Evolutionary conservation across 2,113 vertebrate species (phyloP).

Genomic region (Orientallactaga bullata): DNA sequence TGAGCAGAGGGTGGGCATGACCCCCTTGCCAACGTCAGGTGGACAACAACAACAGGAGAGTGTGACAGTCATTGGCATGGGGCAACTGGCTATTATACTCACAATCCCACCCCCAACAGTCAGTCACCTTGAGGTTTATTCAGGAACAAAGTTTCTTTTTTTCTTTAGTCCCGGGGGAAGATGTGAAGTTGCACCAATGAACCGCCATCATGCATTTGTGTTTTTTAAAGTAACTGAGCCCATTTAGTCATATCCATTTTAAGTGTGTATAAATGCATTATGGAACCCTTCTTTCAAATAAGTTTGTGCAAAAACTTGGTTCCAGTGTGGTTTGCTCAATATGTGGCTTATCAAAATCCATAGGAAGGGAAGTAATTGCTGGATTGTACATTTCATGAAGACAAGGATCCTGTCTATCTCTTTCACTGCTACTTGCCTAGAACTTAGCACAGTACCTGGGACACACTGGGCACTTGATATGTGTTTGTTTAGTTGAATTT

Average conservation of each 20-base stretch:
- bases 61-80: too few relatives aligned
- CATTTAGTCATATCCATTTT: neutral
- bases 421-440: neutral
- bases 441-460: neutral
- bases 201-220: neutral
- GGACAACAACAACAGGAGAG: too few relatives aligned
- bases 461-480: neutral
- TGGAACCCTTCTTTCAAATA: neutral
- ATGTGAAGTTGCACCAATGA: neutral
- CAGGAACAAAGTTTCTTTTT: neutral
- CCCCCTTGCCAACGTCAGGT: too few relatives aligned
- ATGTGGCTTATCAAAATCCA: slow-evolving; percentile 17
- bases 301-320: neutral
- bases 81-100: too few relatives aligned
- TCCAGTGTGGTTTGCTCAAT: neutral
- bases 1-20: too few relatives aligned
- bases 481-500: neutral
- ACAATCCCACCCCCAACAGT: too few relatives aligned
- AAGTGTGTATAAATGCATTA: neutral
- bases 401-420: neutral
- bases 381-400: neutral
- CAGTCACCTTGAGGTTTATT: neutral
- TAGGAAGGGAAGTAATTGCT: neutral
- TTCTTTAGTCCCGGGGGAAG: neutral
- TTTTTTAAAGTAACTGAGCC: neutral